phyloP scores from a whole-genome alignment of 1,140 invertebrate species.

The Hesperophylax magnus region DNA sequence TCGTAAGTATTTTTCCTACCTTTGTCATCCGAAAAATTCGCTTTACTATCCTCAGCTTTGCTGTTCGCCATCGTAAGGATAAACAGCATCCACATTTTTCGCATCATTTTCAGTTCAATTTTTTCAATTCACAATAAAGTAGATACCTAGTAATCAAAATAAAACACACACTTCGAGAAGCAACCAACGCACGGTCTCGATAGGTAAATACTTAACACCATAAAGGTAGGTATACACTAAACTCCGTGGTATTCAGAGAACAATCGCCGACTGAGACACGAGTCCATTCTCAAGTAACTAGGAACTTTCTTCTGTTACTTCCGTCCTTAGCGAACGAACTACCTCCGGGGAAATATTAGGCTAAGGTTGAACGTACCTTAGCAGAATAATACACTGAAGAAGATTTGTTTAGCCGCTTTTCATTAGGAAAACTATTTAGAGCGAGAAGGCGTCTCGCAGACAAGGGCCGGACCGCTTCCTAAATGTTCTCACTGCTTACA shows the following conservation, averaged over 20 bases:
- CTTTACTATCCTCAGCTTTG: conserved; percentile 48
- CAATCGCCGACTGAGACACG: neutral
- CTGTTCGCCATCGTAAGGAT: conserved; percentile 52
- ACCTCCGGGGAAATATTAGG: conserved; percentile 21
- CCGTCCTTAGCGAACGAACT: conserved; percentile 35
- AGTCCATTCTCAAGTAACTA: neutral
- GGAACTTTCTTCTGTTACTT: conserved; percentile 48
- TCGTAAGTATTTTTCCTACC: conserved; percentile 23
- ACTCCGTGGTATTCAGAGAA: neutral
- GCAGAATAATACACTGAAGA: neutral
- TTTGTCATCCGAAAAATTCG: conserved; percentile 44
- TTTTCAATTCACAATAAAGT: no score
- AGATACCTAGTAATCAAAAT: no score
- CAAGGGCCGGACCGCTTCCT: neutral
- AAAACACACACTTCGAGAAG: no score
- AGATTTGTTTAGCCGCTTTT: conserved; percentile 49
- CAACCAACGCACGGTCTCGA: no score
- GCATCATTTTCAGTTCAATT: conserved; percentile 41
- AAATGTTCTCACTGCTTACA: neutral
- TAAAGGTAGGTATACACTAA: no score
- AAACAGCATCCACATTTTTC: conserved; percentile 57
- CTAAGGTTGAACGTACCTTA: conserved; percentile 37
- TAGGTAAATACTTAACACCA: no score
- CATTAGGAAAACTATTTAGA: conserved; percentile 52
- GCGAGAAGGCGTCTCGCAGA: conserved; percentile 42